Evolutionary conservation across 2,888 invertebrate genomes (phyloP), one percentile per base, ranked within the genome.

Genomic region (Drosophila atripex): DNA sequence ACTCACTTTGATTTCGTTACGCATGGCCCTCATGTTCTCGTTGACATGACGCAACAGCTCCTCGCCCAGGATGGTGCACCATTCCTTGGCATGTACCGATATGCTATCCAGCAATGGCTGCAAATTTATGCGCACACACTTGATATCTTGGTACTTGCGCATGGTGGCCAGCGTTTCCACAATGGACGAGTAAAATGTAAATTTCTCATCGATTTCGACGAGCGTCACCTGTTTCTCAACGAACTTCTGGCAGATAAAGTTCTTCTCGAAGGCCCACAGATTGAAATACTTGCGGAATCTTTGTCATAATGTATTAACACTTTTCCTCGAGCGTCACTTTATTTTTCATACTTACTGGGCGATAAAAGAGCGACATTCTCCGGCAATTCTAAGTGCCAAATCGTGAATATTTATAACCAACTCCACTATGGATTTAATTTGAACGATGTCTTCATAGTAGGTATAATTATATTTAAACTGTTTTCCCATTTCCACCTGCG

Each of bases 161-260:
- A 94, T 94, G 1, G 86, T 89, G 9, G 93, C 90, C 52, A 97
- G 91, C 72, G 95, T 95, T 3, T 94, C 92, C 16, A 96, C 94
- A 7, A 96, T 94, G 74, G 95, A 94, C 78, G 95, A 94, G 90
- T 97, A 98, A 90, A 95, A 96, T 90, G 95, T 94, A 85, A 98
- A 95, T 89, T 96, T 96, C 80, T 97, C 96, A 85, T 98, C 97
- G 90, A 95, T 97, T 71, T 89, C 83, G 41, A 93, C 92, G 6
- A 96, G 92, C 5, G 93, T 92, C 6, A 94, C 93, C 74, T 93
- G 93, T 71, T 94, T 95, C 47, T 93, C 93, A 1, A 96, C 93
- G 92, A 97, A 97, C 88, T 95, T 95, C 78, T 96, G 95, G 78
- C 96, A 96, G 1, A 95, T 94, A 9, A 93, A 91, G 56, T 92